Percentiles rank a stretch among this genome's conserved stretches.
Conservation (phyloP, 2,888 invertebrate genomes). For the Branchellion lobata region DNA sequence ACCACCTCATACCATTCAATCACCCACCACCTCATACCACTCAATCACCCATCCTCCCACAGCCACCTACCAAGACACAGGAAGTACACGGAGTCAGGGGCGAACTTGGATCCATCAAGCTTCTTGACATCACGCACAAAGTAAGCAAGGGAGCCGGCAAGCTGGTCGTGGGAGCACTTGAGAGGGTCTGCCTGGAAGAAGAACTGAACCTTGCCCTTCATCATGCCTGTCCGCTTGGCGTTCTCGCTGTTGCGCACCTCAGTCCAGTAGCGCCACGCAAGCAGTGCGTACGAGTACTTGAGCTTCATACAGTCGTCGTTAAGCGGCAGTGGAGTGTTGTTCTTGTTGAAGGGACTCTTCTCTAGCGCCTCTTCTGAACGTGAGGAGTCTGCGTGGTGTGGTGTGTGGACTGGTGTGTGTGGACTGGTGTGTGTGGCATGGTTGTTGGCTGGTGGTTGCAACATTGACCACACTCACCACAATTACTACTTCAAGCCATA, state of each 20-base stretch:
- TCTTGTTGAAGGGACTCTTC: background rate
- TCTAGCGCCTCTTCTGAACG: background rate
- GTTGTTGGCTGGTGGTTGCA: too few relatives aligned
- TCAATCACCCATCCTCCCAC: too few relatives aligned
- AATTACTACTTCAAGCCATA: background rate
- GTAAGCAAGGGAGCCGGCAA: conserved; percentile 25
- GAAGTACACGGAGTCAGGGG: conserved; percentile 42
- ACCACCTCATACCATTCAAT: too few relatives aligned
- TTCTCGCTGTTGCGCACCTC: conserved; percentile 36
- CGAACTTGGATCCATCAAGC: conserved; percentile 37
- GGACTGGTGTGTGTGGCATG: too few relatives aligned
- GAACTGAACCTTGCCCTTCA: conserved; percentile 15
- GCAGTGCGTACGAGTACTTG: conserved; percentile 43
- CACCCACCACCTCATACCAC: too few relatives aligned
- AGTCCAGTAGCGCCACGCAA: conserved; percentile 41
- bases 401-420: too few relatives aligned
- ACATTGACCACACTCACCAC: too few relatives aligned
- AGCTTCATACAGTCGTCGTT: conserved; percentile 38
- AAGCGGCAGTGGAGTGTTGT: conserved; percentile 31
- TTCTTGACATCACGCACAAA: conserved; percentile 43
- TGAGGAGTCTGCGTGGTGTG: background rate
- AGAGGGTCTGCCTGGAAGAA: conserved; percentile 40
- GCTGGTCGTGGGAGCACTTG: conserved; percentile 15
- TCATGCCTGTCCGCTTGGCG: background rate
- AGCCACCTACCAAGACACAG: conserved; percentile 34